Percentiles rank a stretch among this genome's conserved stretches.
phyloP scores from a whole-genome alignment of 2,797 vertebrate genomes.

The Siniperca obscura region DNA sequence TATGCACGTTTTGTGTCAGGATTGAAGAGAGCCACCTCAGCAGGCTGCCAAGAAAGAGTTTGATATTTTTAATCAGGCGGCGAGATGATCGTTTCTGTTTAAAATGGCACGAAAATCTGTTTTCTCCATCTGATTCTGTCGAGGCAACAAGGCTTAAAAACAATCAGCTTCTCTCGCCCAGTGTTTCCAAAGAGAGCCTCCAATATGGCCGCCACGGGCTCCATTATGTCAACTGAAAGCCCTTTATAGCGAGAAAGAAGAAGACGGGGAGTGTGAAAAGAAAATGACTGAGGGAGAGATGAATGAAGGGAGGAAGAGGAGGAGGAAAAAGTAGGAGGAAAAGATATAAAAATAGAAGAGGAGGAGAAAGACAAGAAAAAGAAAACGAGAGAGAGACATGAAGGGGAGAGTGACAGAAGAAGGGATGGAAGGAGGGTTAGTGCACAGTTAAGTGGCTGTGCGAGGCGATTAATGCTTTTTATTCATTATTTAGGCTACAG shows the following conservation, averaged over 20 bases:
- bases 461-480: conserved; percentile 67
- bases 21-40: too few relatives aligned
- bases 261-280: too few relatives aligned
- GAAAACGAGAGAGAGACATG: too few relatives aligned
- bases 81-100: neutral
- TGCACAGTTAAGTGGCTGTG: conserved; percentile 58
- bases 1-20: too few relatives aligned
- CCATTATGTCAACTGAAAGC: neutral
- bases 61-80: neutral
- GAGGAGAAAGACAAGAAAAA: neutral
- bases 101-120: neutral
- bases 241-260: neutral
- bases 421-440: conserved; percentile 21
- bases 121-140: too few relatives aligned
- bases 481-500: conserved; percentile 68
- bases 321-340: too few relatives aligned
- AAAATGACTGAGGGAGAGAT: too few relatives aligned
- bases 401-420: neutral
- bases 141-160: too few relatives aligned
- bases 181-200: too few relatives aligned
- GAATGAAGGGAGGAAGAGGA: too few relatives aligned
- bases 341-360: too few relatives aligned
- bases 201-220: neutral
- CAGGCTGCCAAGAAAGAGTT: too few relatives aligned
- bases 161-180: neutral